Conservation (phyloP, 2,113 vertebrate species). For the Saccopteryx leptura region DNA sequence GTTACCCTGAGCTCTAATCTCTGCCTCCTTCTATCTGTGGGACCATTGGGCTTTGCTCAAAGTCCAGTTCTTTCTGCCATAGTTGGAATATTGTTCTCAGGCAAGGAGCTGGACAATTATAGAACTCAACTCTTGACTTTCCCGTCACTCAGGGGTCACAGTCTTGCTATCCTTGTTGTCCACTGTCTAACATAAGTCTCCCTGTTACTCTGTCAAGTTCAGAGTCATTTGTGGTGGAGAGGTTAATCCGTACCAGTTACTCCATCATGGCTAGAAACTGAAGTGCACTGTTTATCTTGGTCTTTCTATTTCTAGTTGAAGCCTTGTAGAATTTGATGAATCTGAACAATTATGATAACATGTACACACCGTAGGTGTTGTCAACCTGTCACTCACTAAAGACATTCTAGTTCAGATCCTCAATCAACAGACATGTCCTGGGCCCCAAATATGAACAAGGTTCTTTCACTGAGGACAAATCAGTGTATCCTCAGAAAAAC, state of each 20-base stretch:
- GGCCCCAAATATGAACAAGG: background rate
- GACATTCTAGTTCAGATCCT: background rate
- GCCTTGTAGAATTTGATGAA: background rate
- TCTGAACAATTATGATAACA: background rate
- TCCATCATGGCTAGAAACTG: background rate
- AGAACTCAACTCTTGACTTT: background rate
- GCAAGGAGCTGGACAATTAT: background rate
- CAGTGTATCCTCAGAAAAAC: background rate
- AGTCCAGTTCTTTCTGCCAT: background rate
- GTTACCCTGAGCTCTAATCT: background rate
- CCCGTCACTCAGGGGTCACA: background rate
- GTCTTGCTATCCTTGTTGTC: background rate
- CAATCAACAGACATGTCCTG: background rate
- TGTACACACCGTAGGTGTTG: background rate
- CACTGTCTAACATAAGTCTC: background rate
- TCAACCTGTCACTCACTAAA: background rate
- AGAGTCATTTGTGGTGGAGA: background rate
- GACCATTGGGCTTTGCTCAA: background rate
- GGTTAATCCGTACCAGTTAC: background rate
- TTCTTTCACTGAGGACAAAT: background rate
- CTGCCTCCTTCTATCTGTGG: background rate
- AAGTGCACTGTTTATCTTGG: background rate
- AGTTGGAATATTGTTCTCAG: background rate
- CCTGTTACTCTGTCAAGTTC: background rate
- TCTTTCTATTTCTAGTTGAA: constrained; percentile 14